Conservation (phyloP, 2,797 vertebrate genomes). For the Propithecus deckenii region DNA sequence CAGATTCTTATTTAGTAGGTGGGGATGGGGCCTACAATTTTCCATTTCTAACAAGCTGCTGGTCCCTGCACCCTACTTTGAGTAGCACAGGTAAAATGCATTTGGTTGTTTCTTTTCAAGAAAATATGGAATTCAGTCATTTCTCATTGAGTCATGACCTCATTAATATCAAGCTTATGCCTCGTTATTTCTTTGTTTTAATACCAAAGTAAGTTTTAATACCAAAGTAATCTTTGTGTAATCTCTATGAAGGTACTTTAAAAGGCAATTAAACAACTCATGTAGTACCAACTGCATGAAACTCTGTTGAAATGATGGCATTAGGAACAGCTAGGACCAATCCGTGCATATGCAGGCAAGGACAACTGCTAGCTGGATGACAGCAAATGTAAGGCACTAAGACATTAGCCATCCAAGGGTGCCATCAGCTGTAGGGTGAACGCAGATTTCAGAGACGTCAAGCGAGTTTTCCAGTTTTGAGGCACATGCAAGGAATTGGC, state of each 20-base stretch:
- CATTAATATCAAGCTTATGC: background rate
- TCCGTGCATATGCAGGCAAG: background rate
- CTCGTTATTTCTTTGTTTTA: constrained; percentile 13
- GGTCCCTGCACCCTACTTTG: background rate
- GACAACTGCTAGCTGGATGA: background rate
- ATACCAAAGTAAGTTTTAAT: constrained; percentile 5
- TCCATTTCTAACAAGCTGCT: constrained; percentile 25
- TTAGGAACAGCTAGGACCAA: background rate
- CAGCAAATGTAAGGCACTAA: background rate
- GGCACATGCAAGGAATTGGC: background rate
- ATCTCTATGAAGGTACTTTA: background rate
- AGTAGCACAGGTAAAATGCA: background rate
- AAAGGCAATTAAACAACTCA: constrained; percentile 9
- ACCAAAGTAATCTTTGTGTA: background rate
- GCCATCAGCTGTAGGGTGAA: background rate
- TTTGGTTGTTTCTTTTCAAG: constrained; percentile 37
- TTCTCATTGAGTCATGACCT: background rate
- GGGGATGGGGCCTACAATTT: background rate
- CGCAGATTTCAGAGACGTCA: background rate
- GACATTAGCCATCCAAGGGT: background rate
- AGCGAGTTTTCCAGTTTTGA: background rate
- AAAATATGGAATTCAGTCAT: constrained; percentile 17
- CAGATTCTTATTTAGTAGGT: background rate
- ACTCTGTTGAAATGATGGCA: background rate
- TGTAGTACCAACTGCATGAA: background rate